These are phyloP conservation scores for Chelonus formosanus DNA, from an alignment of 2,888 invertebrate species.

Conservation along the genomic window DNA sequence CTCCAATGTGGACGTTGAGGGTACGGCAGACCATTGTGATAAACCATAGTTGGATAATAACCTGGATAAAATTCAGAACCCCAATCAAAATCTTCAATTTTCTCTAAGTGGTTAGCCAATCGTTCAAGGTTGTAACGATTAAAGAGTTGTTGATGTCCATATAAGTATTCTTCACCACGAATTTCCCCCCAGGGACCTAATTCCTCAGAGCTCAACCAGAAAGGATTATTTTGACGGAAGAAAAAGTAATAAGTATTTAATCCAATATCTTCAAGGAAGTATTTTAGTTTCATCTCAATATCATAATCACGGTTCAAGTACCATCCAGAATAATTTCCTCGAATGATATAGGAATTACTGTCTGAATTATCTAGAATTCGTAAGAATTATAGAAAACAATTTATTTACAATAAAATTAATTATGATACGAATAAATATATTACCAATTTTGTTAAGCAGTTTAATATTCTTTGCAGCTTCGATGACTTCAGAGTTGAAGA, in stretches of 20 bases:
- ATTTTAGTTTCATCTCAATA: constrained; percentile 70
- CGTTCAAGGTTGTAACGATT: constrained; percentile 77
- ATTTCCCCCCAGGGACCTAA: constrained; percentile 67
- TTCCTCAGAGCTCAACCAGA: constrained; percentile 70
- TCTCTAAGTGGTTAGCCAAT: constrained; percentile 71
- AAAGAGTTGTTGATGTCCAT: constrained; percentile 72
- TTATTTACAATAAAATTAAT: background rate
- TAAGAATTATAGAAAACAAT: constrained; percentile 33
- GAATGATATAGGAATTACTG: constrained; percentile 67
- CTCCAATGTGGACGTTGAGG: constrained; percentile 44
- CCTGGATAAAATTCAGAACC: constrained; percentile 66
- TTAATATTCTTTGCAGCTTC: constrained; percentile 50
- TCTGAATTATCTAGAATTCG: constrained; percentile 40
- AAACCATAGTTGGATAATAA: constrained; percentile 71
- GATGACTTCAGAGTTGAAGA: constrained; percentile 71
- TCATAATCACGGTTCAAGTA: constrained; percentile 60
- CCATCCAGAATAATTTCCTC: constrained; percentile 70
- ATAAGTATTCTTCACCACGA: constrained; percentile 73
- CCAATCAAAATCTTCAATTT: constrained; percentile 70
- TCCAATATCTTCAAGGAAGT: constrained; percentile 78
- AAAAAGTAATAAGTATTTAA: constrained; percentile 75
- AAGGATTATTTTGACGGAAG: constrained; percentile 71
- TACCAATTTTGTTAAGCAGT: constrained; percentile 29
- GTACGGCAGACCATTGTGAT: constrained; percentile 72
- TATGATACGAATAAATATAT: too few species aligned